Conservation (phyloP, 2,797 vertebrate genomes). For the Mareca strepera region DNA sequence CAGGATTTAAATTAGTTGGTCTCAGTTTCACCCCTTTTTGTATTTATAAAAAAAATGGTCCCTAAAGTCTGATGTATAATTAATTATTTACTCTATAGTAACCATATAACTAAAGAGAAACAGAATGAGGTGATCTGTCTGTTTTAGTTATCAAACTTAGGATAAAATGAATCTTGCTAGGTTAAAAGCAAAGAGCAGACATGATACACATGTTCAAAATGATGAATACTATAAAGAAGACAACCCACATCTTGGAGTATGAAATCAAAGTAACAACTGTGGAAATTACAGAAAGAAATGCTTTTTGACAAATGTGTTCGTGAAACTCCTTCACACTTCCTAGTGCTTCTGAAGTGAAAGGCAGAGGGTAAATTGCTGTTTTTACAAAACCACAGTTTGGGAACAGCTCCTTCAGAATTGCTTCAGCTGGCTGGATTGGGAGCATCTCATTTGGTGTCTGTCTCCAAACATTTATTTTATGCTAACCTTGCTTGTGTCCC, state of each 20-base stretch:
- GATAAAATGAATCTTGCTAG: background rate
- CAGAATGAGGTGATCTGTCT: background rate
- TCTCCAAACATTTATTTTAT: background rate
- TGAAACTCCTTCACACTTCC: background rate
- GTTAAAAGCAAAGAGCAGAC: background rate
- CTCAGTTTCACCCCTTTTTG: background rate
- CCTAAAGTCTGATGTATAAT: background rate
- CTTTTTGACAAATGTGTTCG: background rate
- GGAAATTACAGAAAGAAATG: background rate
- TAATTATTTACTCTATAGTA: background rate
- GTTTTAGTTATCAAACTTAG: background rate
- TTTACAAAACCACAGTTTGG: background rate
- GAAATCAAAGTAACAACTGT: background rate
- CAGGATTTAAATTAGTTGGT: background rate
- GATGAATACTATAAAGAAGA: background rate
- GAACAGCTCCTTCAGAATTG: background rate
- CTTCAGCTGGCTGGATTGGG: background rate
- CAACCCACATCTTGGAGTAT: background rate
- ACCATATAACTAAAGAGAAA: background rate
- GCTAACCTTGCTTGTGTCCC: background rate
- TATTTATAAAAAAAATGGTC: background rate
- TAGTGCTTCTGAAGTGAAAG: background rate
- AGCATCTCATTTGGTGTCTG: background rate
- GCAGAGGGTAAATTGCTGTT: background rate
- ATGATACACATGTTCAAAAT: background rate